Conservation (phyloP, 1,140 invertebrate species). For the Hyposmocoma kahamanoa region DNA sequence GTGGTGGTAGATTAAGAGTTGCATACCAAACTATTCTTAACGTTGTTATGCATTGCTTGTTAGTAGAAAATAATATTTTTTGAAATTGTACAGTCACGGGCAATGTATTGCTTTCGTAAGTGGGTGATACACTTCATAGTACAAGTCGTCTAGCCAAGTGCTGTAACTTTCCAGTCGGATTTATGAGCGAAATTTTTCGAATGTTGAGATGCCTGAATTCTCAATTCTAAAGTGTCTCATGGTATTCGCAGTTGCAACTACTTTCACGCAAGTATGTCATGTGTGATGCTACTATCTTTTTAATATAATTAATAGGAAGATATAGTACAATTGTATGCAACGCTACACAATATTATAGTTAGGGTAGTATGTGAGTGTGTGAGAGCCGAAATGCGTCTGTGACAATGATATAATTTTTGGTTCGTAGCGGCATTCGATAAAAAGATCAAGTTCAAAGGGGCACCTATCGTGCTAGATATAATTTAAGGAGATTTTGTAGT, state of each 20-base stretch:
- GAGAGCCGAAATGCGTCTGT: slow-evolving; percentile 45
- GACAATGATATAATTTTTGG: slow-evolving; percentile 50
- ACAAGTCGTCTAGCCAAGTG: too few species aligned
- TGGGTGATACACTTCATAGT: not conserved
- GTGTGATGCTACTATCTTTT: too few species aligned
- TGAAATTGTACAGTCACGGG: too few species aligned
- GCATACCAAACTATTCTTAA: slow-evolving; percentile 8
- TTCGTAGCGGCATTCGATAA: slow-evolving; percentile 49
- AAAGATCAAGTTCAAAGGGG: slow-evolving; percentile 66
- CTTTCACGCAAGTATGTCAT: too few species aligned
- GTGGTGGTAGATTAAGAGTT: slow-evolving; percentile 25
- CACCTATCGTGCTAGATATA: slow-evolving; percentile 17
- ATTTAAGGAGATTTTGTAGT: not conserved
- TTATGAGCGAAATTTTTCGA: too few species aligned
- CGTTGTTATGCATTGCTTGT: not conserved
- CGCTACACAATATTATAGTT: too few species aligned
- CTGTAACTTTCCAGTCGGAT: not conserved
- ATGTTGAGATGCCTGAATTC: too few species aligned
- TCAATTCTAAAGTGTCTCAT: too few species aligned
- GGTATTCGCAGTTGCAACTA: too few species aligned
- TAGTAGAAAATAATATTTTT: not conserved
- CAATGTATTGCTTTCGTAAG: not conserved
- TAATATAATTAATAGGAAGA: too few species aligned
- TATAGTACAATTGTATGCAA: too few species aligned
- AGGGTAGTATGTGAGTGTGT: slow-evolving; percentile 7